These are phyloP conservation scores for Rhabdomys dilectus DNA, from an alignment of 2,113 vertebrate species.

Conservation along the genomic window DNA sequence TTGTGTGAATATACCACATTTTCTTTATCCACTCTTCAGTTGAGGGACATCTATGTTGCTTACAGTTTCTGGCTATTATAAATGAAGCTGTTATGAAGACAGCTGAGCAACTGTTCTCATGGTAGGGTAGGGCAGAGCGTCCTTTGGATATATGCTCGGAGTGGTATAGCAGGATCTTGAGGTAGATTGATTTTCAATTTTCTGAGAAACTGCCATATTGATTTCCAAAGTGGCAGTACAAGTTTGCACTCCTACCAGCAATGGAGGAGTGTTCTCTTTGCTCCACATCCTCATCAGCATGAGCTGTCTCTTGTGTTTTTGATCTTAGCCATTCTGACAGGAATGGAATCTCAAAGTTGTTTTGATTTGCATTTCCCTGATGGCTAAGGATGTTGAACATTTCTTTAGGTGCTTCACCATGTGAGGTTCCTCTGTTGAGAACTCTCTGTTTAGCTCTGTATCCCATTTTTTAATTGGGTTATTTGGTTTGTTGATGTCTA, in stretches of 20 bases:
- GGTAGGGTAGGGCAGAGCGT: not conserved
- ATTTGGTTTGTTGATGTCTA: too few relatives aligned
- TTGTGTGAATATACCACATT: not conserved
- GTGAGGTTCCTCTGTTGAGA: too few relatives aligned
- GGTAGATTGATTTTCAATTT: not conserved
- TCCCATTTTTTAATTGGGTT: too few relatives aligned
- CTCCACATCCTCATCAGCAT: not conserved
- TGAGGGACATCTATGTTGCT: not conserved
- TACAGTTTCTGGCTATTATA: not conserved
- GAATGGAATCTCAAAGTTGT: not conserved
- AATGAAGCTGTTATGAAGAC: not conserved
- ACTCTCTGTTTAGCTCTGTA: too few relatives aligned
- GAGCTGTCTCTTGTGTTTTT: not conserved
- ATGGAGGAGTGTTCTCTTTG: not conserved
- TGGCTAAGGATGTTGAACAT: not conserved
- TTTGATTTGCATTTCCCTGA: not conserved
- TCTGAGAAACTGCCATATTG: not conserved
- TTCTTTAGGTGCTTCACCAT: too few relatives aligned
- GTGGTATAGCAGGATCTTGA: not conserved
- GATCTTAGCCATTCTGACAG: not conserved
- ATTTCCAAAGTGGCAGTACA: not conserved
- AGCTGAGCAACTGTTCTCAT: not conserved
- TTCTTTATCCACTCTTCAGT: not conserved
- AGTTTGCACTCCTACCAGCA: not conserved
- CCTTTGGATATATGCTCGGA: not conserved